Percentiles rank a stretch among this genome's conserved stretches.
These are phyloP conservation scores for Acrobasis repandana DNA, from an alignment of 2,888 invertebrate species.

Conservation along the genomic window DNA sequence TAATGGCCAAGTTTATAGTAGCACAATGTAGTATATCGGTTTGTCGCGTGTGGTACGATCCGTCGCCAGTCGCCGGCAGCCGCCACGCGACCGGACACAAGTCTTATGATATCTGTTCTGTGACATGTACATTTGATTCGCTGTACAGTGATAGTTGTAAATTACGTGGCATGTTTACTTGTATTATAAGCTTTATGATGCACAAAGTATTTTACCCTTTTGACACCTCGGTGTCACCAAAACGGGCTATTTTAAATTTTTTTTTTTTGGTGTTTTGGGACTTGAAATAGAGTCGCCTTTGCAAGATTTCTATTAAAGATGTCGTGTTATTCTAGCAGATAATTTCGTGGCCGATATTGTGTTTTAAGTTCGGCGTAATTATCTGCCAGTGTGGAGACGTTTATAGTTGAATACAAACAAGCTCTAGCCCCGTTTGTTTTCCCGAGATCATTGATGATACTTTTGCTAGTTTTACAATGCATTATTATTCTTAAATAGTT, in stretches of 20 bases:
- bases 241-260: conserved; percentile 24
- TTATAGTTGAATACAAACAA: not conserved
- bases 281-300: not conserved
- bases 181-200: conserved; percentile 62
- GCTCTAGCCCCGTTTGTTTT: not conserved
- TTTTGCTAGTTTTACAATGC: conserved; percentile 41
- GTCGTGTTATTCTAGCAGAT: not conserved
- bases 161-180: conserved; percentile 65
- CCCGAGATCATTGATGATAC: conserved; percentile 18
- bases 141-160: conserved; percentile 62
- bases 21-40: conserved; percentile 13
- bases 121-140: conserved; percentile 59
- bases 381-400: not conserved
- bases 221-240: conserved; percentile 30
- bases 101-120: conserved; percentile 41
- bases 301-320: not conserved
- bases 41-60: conserved; percentile 8
- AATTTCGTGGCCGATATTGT: not conserved
- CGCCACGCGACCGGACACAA: conserved; percentile 22
- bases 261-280: not conserved
- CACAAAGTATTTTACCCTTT: conserved; percentile 54
- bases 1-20: conserved; percentile 19
- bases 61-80: conserved; percentile 12
- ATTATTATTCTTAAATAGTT: conserved; percentile 39
- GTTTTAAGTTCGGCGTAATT: not conserved